Evolutionary conservation across 2,797 vertebrate species (phyloP).

Genomic region (Darevskia nairensis): DNA sequence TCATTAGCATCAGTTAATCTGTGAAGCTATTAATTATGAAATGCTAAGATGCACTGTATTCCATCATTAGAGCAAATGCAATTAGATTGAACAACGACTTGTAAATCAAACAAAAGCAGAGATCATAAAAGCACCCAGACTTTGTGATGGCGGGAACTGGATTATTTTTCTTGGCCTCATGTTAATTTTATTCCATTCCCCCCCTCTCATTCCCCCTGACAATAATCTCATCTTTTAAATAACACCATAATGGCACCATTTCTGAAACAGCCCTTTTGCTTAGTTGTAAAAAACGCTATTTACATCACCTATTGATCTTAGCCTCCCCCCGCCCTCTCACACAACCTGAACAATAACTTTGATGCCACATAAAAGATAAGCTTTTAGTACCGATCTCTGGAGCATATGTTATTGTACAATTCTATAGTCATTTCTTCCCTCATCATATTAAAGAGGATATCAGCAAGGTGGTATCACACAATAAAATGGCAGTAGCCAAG

Average conservation of each 20-base stretch:
- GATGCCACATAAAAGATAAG: not conserved
- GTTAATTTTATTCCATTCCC: slow-evolving; percentile 36
- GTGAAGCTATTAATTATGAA: slow-evolving; percentile 68
- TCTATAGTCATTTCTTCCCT: slow-evolving; percentile 65
- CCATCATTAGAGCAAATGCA: slow-evolving; percentile 68
- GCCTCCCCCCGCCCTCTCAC: not conserved
- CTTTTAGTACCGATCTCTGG: slow-evolving; percentile 20
- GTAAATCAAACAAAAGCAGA: slow-evolving; percentile 74
- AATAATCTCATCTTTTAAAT: slow-evolving; percentile 63
- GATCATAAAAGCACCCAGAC: slow-evolving; percentile 61
- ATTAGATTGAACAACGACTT: slow-evolving; percentile 76
- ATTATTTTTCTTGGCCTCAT: slow-evolving; percentile 38
- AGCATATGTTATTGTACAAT: slow-evolving; percentile 45
- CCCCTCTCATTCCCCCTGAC: not conserved
- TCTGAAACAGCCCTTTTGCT: slow-evolving; percentile 37
- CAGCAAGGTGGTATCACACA: slow-evolving; percentile 49
- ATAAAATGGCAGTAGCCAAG: slow-evolving; percentile 60
- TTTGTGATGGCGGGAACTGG: slow-evolving; percentile 48
- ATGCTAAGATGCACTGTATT: slow-evolving; percentile 60
- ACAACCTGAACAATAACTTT: not conserved
- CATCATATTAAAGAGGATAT: slow-evolving; percentile 53
- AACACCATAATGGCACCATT: slow-evolving; percentile 29
- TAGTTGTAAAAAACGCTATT: not conserved
- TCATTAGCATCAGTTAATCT: slow-evolving; percentile 78
- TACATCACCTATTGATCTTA: slow-evolving; percentile 13